Evolutionary conservation across 2,113 vertebrate species (phyloP).

Genomic region (Turdus rufiventris): DNA sequence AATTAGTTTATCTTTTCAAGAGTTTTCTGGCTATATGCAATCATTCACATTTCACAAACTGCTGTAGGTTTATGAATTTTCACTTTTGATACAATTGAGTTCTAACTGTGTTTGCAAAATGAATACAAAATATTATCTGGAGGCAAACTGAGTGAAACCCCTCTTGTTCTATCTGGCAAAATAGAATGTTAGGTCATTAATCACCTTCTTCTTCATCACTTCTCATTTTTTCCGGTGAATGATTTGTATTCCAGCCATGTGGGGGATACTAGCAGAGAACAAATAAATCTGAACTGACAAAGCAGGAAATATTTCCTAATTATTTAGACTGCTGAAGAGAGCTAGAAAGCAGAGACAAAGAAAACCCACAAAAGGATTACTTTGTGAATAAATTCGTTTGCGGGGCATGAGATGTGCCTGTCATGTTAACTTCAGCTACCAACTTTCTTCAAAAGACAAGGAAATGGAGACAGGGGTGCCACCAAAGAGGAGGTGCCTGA

Average conservation of each 20-base stretch:
- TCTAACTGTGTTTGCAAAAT: conserved; percentile 58
- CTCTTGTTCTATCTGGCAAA: conserved; percentile 44
- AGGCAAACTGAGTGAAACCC: conserved; percentile 47
- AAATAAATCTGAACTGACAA: conserved; percentile 54
- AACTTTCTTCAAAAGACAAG: background rate
- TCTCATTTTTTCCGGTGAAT: background rate
- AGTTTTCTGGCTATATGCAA: conserved; percentile 52
- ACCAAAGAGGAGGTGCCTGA: background rate
- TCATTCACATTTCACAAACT: conserved; percentile 65
- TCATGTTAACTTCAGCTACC: background rate
- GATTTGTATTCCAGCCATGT: conserved; percentile 30
- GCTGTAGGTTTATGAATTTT: conserved; percentile 60
- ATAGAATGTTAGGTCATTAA: conserved; percentile 64
- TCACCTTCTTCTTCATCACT: conserved; percentile 52
- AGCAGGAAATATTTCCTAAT: conserved; percentile 39
- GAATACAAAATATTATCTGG: conserved; percentile 63
- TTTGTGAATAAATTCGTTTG: background rate
- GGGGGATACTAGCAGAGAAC: conserved; percentile 1
- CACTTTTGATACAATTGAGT: conserved; percentile 61
- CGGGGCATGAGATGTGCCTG: background rate
- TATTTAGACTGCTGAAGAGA: background rate
- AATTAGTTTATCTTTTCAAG: conserved; percentile 69
- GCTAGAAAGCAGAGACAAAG: background rate
- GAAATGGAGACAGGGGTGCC: background rate
- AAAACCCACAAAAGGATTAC: background rate